Percentiles rank a stretch among this genome's conserved stretches.
These are phyloP conservation scores for Liodrosophila aerea DNA, from an alignment of 2,888 invertebrate species.

Conservation along the genomic window DNA sequence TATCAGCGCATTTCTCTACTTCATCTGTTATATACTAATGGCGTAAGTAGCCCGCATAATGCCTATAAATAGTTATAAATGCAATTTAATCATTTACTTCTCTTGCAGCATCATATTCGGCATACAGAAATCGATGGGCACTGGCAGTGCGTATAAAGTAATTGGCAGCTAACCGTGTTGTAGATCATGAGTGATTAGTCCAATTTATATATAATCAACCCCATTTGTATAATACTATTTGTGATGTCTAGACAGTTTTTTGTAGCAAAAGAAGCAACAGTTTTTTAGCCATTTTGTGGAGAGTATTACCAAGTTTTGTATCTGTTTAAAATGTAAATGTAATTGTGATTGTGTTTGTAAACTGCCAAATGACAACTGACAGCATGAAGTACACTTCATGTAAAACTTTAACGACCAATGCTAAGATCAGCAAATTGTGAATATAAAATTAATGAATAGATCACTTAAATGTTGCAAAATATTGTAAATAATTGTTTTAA, in stretches of 20 bases:
- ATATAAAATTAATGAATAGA: neutral
- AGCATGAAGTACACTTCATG: too few species aligned
- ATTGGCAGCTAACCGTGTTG: conserved; percentile 74
- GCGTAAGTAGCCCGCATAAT: conserved; percentile 82
- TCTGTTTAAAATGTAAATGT: conserved; percentile 9
- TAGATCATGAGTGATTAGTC: conserved; percentile 11
- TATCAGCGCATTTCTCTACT: conserved; percentile 83
- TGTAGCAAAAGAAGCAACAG: conserved; percentile 8
- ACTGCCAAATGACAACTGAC: conserved; percentile 26
- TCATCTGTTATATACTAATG: conserved; percentile 82
- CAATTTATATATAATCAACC: conserved; percentile 31
- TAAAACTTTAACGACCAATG: neutral
- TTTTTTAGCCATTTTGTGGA: conserved; percentile 3
- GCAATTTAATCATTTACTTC: neutral
- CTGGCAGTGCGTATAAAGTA: conserved; percentile 68
- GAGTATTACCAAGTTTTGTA: conserved; percentile 47
- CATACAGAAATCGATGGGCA: conserved; percentile 78
- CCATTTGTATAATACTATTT: conserved; percentile 14
- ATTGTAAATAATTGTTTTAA: conserved; percentile 1
- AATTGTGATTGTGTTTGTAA: conserved; percentile 19
- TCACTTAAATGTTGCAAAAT: neutral
- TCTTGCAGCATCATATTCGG: conserved; percentile 75
- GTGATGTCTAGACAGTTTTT: conserved; percentile 37
- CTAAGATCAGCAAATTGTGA: neutral
- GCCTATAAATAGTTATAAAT: neutral